Conservation (phyloP, 2,888 invertebrate species). For the Hemistola chrysoprasaria region DNA sequence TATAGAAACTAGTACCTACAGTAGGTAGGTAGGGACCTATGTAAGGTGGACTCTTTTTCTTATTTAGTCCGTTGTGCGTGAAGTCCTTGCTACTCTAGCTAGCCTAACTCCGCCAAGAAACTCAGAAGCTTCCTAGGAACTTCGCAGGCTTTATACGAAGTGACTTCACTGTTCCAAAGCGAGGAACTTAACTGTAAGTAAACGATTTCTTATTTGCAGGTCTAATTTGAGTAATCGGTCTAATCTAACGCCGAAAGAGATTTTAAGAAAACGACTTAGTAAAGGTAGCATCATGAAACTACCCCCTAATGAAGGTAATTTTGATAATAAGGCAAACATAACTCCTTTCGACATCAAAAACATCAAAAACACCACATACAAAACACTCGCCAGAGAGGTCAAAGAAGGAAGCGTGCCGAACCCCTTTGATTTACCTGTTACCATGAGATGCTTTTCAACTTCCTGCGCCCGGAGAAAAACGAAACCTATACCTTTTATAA, state of each 20-base stretch:
- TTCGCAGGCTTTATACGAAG: no score
- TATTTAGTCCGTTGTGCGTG: no score
- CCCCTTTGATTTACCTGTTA: conserved; percentile 34
- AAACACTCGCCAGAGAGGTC: conserved; percentile 18
- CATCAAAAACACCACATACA: conserved; percentile 8
- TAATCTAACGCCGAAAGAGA: conserved; percentile 19
- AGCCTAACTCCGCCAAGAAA: no score
- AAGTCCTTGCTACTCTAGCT: no score
- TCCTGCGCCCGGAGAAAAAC: conserved; percentile 21
- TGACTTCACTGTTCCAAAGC: no score
- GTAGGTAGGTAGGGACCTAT: no score
- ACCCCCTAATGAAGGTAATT: conserved; percentile 14
- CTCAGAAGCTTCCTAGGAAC: no score
- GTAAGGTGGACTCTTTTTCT: no score
- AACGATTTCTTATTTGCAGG: no score
- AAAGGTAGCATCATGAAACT: conserved; percentile 25
- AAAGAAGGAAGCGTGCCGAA: conserved; percentile 24
- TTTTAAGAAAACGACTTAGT: conserved; percentile 17
- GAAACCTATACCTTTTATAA: conserved; percentile 31
- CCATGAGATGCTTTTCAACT: conserved; percentile 27
- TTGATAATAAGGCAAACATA: conserved; percentile 21
- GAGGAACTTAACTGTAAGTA: no score
- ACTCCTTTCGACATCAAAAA: conserved; percentile 11
- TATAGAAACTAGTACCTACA: no score
- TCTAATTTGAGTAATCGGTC: no score